Conservation (phyloP, 2,113 vertebrate genomes). For the Ophiodon elongatus region DNA sequence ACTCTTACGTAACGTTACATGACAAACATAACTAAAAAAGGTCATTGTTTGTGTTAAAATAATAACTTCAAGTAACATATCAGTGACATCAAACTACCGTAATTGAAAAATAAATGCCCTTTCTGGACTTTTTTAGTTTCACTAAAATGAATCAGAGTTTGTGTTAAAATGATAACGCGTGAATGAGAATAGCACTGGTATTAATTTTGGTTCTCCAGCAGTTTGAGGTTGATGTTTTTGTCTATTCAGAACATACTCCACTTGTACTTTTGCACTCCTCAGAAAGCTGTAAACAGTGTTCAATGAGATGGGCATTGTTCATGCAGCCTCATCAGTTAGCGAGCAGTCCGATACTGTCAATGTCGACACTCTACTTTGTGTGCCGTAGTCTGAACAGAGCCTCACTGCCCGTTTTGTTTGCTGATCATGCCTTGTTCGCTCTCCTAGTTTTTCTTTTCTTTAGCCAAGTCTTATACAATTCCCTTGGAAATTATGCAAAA, state of each 20-base stretch:
- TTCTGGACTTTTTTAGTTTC: too few relatives aligned
- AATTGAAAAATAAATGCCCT: too few relatives aligned
- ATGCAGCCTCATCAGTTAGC: conserved; percentile 36
- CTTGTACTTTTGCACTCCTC: conserved; percentile 27
- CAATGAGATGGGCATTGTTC: conserved; percentile 18
- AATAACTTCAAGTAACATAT: not conserved
- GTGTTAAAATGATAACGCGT: not conserved
- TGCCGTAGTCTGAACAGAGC: not conserved
- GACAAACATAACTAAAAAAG: not conserved
- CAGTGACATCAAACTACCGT: too few relatives aligned
- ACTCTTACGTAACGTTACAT: too few relatives aligned
- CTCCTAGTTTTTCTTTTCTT: not conserved
- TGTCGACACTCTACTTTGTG: not conserved
- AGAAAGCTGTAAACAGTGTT: conserved; percentile 36
- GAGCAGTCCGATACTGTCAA: conserved; percentile 21
- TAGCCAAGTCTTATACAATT: not conserved
- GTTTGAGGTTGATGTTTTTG: conserved; percentile 46
- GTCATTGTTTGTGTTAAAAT: not conserved
- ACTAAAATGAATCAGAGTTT: too few relatives aligned
- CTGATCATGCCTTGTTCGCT: not conserved
- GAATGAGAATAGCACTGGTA: conserved; percentile 3
- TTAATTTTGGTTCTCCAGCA: conserved; percentile 24
- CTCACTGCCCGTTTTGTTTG: not conserved
- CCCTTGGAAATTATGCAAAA: not conserved
- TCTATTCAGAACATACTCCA: conserved; percentile 32